phyloP scores from a whole-genome alignment of 2,888 invertebrate genomes.

The Patella ulyssiponensis region DNA sequence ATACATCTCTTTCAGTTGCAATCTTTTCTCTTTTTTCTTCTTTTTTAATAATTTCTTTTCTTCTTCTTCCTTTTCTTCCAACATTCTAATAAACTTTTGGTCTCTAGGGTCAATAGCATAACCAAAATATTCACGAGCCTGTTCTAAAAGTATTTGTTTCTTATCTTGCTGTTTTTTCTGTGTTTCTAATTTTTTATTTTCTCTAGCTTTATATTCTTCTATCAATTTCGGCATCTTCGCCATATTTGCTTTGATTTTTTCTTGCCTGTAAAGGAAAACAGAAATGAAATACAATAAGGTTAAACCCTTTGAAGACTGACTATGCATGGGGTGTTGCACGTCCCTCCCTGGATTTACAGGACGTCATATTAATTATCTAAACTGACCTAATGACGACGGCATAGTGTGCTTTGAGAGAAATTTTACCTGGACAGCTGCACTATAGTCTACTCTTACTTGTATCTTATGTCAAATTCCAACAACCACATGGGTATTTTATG shows the following conservation, averaged over 20 bases:
- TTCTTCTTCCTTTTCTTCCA: conserved; percentile 42
- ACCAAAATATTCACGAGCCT: conserved; percentile 47
- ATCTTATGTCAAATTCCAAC: too few species aligned
- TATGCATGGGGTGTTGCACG: too few species aligned
- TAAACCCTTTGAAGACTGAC: too few species aligned
- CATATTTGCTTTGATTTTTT: conserved; percentile 40
- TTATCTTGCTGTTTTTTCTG: conserved; percentile 37
- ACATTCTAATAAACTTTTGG: conserved; percentile 45
- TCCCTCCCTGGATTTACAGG: too few species aligned
- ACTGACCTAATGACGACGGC: background rate
- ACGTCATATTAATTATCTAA: too few species aligned
- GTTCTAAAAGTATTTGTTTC: conserved; percentile 42
- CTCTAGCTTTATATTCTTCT: conserved; percentile 35
- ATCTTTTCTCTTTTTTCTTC: conserved; percentile 42
- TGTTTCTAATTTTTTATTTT: conserved; percentile 24
- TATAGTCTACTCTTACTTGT: too few species aligned
- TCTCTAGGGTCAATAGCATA: conserved; percentile 48
- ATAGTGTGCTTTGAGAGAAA: too few species aligned
- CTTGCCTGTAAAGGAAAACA: conserved; percentile 28
- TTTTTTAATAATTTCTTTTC: conserved; percentile 41
- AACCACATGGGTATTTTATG: too few species aligned
- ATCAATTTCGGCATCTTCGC: conserved; percentile 43
- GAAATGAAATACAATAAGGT: too few species aligned
- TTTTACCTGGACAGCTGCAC: too few species aligned
- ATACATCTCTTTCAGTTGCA: conserved; percentile 5